Percentiles rank a stretch among this genome's conserved stretches.
Evolutionary conservation across 2,113 vertebrate genomes (phyloP).

Genomic region (Clarias magur): DNA sequence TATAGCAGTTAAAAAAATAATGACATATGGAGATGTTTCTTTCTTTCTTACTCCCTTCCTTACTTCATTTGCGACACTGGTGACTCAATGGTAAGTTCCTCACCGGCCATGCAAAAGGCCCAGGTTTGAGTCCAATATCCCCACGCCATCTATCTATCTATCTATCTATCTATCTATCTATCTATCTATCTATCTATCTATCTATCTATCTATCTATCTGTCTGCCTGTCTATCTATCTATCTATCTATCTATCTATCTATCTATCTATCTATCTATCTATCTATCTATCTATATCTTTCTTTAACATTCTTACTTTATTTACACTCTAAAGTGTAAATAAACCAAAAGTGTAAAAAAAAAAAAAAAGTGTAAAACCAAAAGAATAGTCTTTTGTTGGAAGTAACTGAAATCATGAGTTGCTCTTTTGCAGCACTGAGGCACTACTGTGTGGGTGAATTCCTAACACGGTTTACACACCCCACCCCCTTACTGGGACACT

Average conservation of each 20-base stretch:
- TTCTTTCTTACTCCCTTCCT: too few relatives aligned
- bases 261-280: too few relatives aligned
- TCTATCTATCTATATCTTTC: background rate
- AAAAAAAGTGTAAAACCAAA: background rate
- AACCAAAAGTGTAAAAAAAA: too few relatives aligned
- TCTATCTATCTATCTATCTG: background rate
- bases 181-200: too few relatives aligned
- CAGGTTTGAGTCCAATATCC: too few relatives aligned
- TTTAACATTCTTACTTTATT: background rate
- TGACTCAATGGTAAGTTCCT: too few relatives aligned
- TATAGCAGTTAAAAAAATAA: background rate
- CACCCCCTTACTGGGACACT: background rate
- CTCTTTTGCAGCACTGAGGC: background rate
- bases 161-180: background rate
- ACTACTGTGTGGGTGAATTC: background rate
- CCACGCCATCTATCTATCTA: background rate
- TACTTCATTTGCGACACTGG: too few relatives aligned
- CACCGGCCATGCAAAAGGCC: too few relatives aligned
- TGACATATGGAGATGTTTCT: too few relatives aligned
- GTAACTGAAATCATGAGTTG: background rate
- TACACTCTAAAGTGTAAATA: too few relatives aligned
- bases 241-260: background rate
- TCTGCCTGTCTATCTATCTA: background rate
- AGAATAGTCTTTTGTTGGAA: background rate
- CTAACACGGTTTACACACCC: background rate